A percentile compares a stretch with the other conserved stretches of the same genome.
Evolutionary conservation across 2,113 vertebrate species (phyloP).

Genomic region (Salvator merianae): DNA sequence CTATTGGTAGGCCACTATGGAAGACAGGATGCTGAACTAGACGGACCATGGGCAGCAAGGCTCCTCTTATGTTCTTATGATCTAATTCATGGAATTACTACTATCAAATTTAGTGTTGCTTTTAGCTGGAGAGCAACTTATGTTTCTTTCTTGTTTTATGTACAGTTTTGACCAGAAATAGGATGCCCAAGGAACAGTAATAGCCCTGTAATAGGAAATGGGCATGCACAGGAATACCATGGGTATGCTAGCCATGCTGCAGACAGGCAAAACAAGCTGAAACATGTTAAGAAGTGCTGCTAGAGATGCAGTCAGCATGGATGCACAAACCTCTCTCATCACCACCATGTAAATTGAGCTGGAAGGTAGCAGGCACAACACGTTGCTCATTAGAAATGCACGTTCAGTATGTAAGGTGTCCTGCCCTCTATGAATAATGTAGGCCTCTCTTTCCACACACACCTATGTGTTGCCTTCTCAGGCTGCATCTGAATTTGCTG

Average conservation of each 20-base stretch:
- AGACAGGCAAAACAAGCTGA: not conserved
- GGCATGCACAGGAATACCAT: not conserved
- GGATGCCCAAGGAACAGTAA: not conserved
- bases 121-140: too few relatives aligned
- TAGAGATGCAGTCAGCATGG: not conserved
- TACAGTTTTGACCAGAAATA: not conserved
- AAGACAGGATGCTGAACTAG: too few relatives aligned
- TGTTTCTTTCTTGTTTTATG: not conserved
- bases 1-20: too few relatives aligned
- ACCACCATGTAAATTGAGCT: conserved; percentile 38
- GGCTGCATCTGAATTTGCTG: conserved; percentile 47
- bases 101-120: too few relatives aligned
- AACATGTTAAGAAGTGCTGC: not conserved
- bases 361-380: conserved; percentile 36
- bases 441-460: conserved; percentile 12
- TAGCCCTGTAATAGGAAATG: not conserved
- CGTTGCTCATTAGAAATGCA: conserved; percentile 37
- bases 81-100: too few relatives aligned
- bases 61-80: too few relatives aligned
- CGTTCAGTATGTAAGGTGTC: conserved; percentile 37
- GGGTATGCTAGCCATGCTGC: not conserved
- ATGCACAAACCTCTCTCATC: not conserved
- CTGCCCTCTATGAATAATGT: conserved; percentile 54
- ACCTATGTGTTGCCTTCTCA: conserved; percentile 27
- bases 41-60: too few relatives aligned